Evolutionary conservation across 2,888 invertebrate species (phyloP).

Genomic region (Trimorus sp.): DNA sequence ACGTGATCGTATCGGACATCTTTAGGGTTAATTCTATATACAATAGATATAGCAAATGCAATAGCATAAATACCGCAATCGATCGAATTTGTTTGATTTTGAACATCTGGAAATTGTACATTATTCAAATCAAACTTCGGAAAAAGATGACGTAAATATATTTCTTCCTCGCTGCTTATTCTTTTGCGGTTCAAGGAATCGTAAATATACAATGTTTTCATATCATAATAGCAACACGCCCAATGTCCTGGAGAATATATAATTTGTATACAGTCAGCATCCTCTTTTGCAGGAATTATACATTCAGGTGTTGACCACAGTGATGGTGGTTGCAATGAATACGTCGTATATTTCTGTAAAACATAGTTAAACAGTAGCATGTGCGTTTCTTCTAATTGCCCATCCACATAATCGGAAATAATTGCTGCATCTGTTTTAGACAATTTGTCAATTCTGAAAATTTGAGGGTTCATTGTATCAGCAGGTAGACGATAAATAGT

Average conservation of each 20-base stretch:
- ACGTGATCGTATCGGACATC: neutral
- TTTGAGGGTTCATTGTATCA: too few species aligned
- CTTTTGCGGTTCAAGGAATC: neutral
- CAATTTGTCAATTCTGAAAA: too few species aligned
- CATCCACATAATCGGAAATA: too few species aligned
- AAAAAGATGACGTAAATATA: neutral
- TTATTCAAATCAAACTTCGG: neutral
- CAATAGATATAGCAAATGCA: slow-evolving; percentile 7
- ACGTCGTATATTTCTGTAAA: too few species aligned
- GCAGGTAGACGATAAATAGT: too few species aligned
- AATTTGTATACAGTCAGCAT: neutral
- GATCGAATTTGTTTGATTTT: neutral
- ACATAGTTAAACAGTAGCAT: too few species aligned
- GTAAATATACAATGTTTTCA: neutral
- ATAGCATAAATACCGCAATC: slow-evolving; percentile 10
- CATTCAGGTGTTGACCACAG: too few species aligned
- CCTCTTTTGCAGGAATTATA: neutral
- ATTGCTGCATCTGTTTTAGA: too few species aligned
- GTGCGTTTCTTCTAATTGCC: too few species aligned
- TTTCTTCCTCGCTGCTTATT: neutral
- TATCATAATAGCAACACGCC: neutral
- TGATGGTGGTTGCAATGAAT: too few species aligned
- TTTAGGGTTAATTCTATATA: neutral
- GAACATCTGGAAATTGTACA: slow-evolving; percentile 2
- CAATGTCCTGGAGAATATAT: neutral